Base-by-base conservation (phyloP, 2,888 invertebrate species). In the Noctua comes region DNA sequence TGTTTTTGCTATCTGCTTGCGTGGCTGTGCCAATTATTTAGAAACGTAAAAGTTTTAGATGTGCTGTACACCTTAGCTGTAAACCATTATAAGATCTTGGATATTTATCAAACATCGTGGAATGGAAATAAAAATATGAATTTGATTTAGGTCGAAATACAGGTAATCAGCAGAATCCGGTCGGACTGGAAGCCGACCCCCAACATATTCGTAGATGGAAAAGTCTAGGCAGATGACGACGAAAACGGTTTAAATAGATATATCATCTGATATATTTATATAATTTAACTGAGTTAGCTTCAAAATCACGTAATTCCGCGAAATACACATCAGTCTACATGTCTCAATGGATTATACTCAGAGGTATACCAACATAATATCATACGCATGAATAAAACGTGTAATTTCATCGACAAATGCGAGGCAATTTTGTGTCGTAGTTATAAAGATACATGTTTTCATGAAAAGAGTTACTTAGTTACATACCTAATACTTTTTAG, bases 361-460 rank as follows among this genome's bases (percentile, higher is more conserved):
- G 6, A 18, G 73, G 24, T 54, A 66, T 66, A 66, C 16, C 24
- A 18, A 66, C n/a, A 18, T 59, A 81, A 68, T 66, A 59, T 43
- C 43, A 43, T 51, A 80, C 57, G 43, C n/a, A 68, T 66, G 40
- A 80, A 73, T 78, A 54, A 80, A 68, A 68, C 54, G 46, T 62
- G 66, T 79, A 27, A 81, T 79, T 51, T 46, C 75, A 40, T 27
- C 24, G 27, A 27, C 43, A 43, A 80, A 71, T 70, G 16, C 10
- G n/a, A 36, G 1, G 11, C 16, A 36, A 64, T 68, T 78, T 77
- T 51, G 69, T 79, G 6, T 10, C 13, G 24, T 57, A 57, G 18
- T 18, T n/a, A 18, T 64, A 31, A 18, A 43, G 40, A 36, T n/a
- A 73, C 0, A 54, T 27, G 11, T 46, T 54, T 76, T 36, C 16